Base-by-base conservation (phyloP, 1,140 invertebrate species). In the Drosophila serrata region DNA sequence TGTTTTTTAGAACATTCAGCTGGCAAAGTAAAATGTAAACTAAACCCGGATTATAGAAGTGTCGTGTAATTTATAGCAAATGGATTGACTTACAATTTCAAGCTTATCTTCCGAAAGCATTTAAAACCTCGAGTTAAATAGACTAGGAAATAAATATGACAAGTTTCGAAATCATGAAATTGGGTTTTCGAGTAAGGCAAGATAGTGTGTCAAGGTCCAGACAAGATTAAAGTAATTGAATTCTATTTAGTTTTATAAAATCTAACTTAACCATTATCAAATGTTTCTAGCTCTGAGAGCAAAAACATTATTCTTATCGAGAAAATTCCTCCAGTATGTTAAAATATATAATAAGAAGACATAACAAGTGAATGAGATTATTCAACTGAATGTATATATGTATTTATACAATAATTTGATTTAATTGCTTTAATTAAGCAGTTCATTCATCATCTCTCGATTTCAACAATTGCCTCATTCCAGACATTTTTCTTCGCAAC, bases 401-500 rank as follows among this genome's bases (percentile, higher is more conserved):
- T n/a, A n/a, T n/a, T n/a, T n/a, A n/a, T n/a, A n/a, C n/a, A n/a
- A n/a, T n/a, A n/a, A n/a, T n/a, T n/a, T n/a, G n/a, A n/a, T n/a
- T n/a, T n/a, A n/a, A n/a, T n/a, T n/a, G n/a, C n/a, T n/a, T n/a
- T n/a, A n/a, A n/a, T n/a, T n/a, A n/a, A n/a, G n/a, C n/a, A n/a
- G n/a, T n/a, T n/a, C n/a, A n/a, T n/a, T n/a, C n/a, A n/a, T n/a
- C n/a, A n/a, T n/a, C n/a, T n/a, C n/a, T n/a, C n/a, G n/a, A n/a
- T n/a, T n/a, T n/a, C n/a, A n/a, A n/a, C n/a, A n/a, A n/a, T n/a
- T n/a, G n/a, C n/a, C n/a, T n/a, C n/a, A n/a, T n/a, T n/a, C n/a
- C n/a, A n/a, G n/a, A n/a, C 84, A 91, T 43, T 60, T 75, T 1
- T 45, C 19, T 45, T 90, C 78, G 19, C 85, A 88, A 0, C 8